Evolutionary conservation across 2,888 invertebrate species (phyloP), one percentile per base, ranked within the genome.

Genomic region (Orthonychiurus folsomi): DNA sequence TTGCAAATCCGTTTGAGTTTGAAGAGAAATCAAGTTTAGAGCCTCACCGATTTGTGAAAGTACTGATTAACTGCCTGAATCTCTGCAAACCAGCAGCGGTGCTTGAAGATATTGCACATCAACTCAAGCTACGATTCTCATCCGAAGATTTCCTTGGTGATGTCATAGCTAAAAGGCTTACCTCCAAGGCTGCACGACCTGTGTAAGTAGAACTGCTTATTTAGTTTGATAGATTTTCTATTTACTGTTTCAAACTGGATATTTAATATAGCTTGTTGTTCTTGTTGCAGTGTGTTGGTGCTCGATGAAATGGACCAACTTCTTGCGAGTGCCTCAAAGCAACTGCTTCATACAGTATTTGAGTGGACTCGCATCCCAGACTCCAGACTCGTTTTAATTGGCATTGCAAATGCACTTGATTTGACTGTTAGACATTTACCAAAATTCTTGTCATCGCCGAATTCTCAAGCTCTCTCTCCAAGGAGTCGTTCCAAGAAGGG

Each of bases 271-370:
- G 23, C 68, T 68, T 24, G 59, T 69, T 69, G 71, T 69, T 60
- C 79, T 79, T 23, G n/a, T n/a, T n/a, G n/a, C 78, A 86, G 86
- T 62, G 79, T 96, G 23, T 77, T 96, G 68, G 86, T 97, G 15
- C 76, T 99, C 63, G 97, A 97, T 77, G 97, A 97, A 80, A 88
- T 97, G 64, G 97, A 99, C 77, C 93, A 96, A 76, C 78, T 99
- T 50, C 87, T 88, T 74, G 75, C 75, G 57, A 87, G 86, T 68
- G 86, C 85, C 73, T 83, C 84, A 37, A 67, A 66, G 12, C 93
- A 94, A 74, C 87, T 96, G 1, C 80, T 97, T 3, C 95, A 96
- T 78, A 87, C 88, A 1, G 85, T 96, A 72, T 96, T 97, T 76
- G 92, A 93, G 75, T 95, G 93, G 94, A 91, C 95, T 0, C 82